Conservation (phyloP, 2,797 vertebrate species). For the Paramormyrops hopkinsi region DNA sequence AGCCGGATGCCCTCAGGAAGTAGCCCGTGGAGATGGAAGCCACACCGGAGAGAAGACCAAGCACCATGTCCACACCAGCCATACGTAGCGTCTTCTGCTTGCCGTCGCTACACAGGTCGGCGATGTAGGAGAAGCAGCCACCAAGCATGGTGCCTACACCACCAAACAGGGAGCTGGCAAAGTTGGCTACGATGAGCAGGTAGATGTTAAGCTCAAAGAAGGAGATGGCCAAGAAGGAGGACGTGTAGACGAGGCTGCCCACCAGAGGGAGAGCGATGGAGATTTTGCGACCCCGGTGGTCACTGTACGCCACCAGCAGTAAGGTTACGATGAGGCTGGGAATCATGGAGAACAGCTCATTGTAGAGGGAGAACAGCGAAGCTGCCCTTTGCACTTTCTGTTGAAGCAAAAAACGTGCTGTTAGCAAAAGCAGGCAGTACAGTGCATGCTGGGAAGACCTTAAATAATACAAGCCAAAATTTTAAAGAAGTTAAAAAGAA, state of each 20-base stretch:
- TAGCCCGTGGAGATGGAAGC: conserved; percentile 81
- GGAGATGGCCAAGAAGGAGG: conserved; percentile 62
- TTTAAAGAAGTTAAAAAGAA: conserved; percentile 10
- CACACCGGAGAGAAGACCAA: conserved; percentile 75
- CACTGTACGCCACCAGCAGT: conserved; percentile 79
- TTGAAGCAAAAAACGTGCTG: conserved; percentile 34
- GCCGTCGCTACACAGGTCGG: conserved; percentile 71
- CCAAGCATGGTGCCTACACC: conserved; percentile 78
- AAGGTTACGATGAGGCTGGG: conserved; percentile 80
- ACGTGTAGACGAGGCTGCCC: conserved; percentile 62
- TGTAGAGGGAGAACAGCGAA: conserved; percentile 75
- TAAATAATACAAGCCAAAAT: not conserved
- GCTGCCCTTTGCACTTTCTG: conserved; percentile 83
- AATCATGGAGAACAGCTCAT: conserved; percentile 69
- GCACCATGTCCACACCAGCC: conserved; percentile 81
- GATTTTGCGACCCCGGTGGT: conserved; percentile 77
- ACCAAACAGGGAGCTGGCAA: conserved; percentile 75
- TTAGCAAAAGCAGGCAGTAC: not conserved
- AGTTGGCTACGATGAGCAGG: conserved; percentile 64
- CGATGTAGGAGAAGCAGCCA: conserved; percentile 82
- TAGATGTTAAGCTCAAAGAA: conserved; percentile 74
- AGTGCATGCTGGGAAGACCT: not conserved
- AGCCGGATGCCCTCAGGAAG: conserved; percentile 74
- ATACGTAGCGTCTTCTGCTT: conserved; percentile 80
- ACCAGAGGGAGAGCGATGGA: conserved; percentile 74